Evolutionary conservation across 1,140 invertebrate genomes (phyloP).

Genomic region (Caenorhabditis elegans): WBcel235 BX284602.5:11336501-11337000

Average conservation of each 20-base stretch:
- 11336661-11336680: neutral
- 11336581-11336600: too few species aligned
- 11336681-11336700: neutral
- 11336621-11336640: too few species aligned
- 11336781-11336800: slow-evolving; percentile 54
- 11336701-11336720: neutral
- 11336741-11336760: slow-evolving; percentile 18
- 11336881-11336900: slow-evolving; percentile 53
- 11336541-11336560: too few species aligned
- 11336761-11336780: slow-evolving; percentile 29
- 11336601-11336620: too few species aligned
- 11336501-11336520: too few species aligned
- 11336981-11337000: slow-evolving; percentile 58
- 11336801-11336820: slow-evolving; percentile 57
- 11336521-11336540: too few species aligned
- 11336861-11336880: slow-evolving; percentile 48
- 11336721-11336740: neutral
- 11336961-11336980: slow-evolving; percentile 50
- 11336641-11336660: too few species aligned
- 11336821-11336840: slow-evolving; percentile 54
- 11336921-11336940: slow-evolving; percentile 50
- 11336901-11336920: slow-evolving; percentile 52
- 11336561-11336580: too few species aligned
- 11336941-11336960: slow-evolving; percentile 46
- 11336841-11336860: slow-evolving; percentile 44